phyloP scores from a whole-genome alignment of 2,797 vertebrate species.

The Ptychadena robeensis region DNA sequence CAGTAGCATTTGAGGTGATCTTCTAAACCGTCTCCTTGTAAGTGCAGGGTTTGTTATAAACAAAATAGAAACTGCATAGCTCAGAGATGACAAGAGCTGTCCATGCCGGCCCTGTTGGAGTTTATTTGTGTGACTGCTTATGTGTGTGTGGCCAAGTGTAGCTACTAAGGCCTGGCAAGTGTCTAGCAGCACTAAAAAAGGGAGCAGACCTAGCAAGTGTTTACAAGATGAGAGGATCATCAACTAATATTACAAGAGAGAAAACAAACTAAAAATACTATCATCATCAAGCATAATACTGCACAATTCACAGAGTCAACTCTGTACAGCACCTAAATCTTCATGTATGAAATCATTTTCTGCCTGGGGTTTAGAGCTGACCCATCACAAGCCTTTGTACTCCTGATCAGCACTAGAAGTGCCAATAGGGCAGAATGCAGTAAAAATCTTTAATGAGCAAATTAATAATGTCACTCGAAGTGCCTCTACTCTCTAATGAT shows the following conservation, averaged over 20 bases:
- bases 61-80: slow-evolving; percentile 13
- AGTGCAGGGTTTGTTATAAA: slow-evolving; percentile 23
- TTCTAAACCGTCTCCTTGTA: slow-evolving; percentile 22
- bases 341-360: too few species aligned
- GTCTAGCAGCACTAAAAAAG: slow-evolving; percentile 45
- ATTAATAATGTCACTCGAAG: too few species aligned
- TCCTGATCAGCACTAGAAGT: too few species aligned
- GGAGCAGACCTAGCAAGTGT: slow-evolving; percentile 9
- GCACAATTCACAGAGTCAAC: too few species aligned
- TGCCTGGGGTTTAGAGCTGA: too few species aligned
- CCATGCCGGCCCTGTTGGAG: not conserved
- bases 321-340: too few species aligned
- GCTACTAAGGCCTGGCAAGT: slow-evolving; percentile 39
- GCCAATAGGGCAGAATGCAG: too few species aligned
- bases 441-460: too few species aligned
- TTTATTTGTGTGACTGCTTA: slow-evolving; percentile 52
- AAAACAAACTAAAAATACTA: not conserved
- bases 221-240: slow-evolving; percentile 13
- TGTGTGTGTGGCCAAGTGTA: slow-evolving; percentile 62
- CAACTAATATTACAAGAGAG: not conserved
- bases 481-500: too few species aligned
- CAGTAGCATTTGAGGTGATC: slow-evolving; percentile 26
- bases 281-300: too few species aligned
- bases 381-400: too few species aligned
- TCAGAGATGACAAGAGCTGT: not conserved